Evolutionary conservation across 2,888 invertebrate species (phyloP), one percentile per base, ranked within the genome.

Genomic region (Tanypteryx hageni): DNA sequence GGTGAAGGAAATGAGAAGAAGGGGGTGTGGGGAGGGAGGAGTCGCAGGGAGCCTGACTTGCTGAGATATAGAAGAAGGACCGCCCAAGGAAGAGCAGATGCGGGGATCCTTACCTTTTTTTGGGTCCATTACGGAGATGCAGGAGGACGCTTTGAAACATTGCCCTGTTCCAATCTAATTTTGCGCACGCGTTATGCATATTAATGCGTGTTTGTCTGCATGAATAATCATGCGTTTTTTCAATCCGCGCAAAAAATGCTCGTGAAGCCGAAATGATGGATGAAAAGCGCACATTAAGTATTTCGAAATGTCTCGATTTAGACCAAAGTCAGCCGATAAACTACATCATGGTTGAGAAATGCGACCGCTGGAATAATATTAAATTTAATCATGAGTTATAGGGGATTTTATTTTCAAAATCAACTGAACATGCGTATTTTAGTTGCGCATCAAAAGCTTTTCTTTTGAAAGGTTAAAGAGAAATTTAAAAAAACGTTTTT

Each of bases 181-280:
- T 83, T n/a, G 9, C 83, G 57, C 56, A 57, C 56, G 83, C 83
- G 56, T 56, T 83, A 83, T 83, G 83, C 83, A 83, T 83, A 83
- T 83, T 83, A 83, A 83, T 83, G 83, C 83, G 83, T 57, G 83
- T 83, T 83, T 83, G 83, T 57, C 56, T 44, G 56, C 83, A 83
- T 57, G 83, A 44, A 83, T 83, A 83, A 83, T 83, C 44, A 16
- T 83, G 83, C 56, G 31, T 83, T 57, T 83, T 44, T 57, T 44
- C 83, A 4, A 83, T 57, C n/a, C 83, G 83, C 44, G 83, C 10
- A 57, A 44, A 57, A n/a, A 44, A 56, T 44, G 56, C 56, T 57
- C 44, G 44, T 18, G 83, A 0, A 44, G 57, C 10, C 56, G 13
- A n/a, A 83, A 57, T 83, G 83, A 83, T 16, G 16, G 83, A 83